phyloP scores from a whole-genome alignment of 2,113 vertebrate genomes.

The Psittacus erithacus region DNA sequence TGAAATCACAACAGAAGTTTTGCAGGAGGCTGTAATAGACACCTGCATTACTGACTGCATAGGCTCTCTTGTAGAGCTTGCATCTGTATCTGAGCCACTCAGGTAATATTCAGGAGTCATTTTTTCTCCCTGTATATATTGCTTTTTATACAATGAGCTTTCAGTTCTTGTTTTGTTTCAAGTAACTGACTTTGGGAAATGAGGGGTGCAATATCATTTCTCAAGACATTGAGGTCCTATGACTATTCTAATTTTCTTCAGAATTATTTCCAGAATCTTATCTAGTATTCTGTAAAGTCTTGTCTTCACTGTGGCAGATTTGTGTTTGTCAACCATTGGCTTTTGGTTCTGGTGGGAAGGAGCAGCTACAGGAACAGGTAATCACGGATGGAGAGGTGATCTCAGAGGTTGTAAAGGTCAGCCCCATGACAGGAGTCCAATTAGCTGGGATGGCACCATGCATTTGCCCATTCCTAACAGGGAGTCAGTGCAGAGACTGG shows the following conservation, averaged over 20 bases:
- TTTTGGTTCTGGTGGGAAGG: not conserved
- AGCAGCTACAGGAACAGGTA: not conserved
- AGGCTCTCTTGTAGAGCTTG: not conserved
- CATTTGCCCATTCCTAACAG: not conserved
- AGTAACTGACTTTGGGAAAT: not conserved
- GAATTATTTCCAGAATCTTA: not conserved
- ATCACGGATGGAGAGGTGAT: rapidly evolving
- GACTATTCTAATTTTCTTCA: not conserved
- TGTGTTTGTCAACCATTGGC: not conserved
- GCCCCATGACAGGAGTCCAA: not conserved
- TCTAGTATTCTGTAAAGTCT: not conserved
- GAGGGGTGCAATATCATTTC: not conserved
- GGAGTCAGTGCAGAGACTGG: not conserved
- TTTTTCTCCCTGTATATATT: not conserved
- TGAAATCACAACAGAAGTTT: not conserved
- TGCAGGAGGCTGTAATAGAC: not conserved
- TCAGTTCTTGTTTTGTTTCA: not conserved
- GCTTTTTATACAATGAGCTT: not conserved
- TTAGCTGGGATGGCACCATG: not conserved
- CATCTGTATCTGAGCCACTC: not conserved
- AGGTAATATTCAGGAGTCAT: not conserved
- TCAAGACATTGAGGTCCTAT: not conserved
- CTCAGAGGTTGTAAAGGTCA: not conserved
- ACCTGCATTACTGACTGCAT: not conserved
- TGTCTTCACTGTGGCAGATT: not conserved